A percentile compares a stretch with the other conserved stretches of the same genome.
Conservation (phyloP, 2,113 vertebrate genomes). For the Cyanoliseus patagonus region DNA sequence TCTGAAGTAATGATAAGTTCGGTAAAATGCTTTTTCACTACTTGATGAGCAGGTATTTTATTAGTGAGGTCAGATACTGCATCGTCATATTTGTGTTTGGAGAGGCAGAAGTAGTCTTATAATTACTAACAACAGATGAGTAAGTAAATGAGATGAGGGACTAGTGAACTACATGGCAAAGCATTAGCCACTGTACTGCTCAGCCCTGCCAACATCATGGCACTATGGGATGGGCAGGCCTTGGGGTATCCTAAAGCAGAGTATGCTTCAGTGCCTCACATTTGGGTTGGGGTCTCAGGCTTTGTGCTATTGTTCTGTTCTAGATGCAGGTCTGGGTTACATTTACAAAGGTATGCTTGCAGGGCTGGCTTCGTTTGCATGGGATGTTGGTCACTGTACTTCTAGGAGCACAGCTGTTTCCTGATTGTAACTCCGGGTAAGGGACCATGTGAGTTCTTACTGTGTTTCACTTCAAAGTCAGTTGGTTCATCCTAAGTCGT, state of each 20-base stretch:
- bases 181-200: neutral
- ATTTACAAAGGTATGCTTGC: neutral
- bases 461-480: neutral
- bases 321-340: neutral
- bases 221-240: neutral
- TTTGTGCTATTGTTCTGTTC: neutral
- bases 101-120: neutral
- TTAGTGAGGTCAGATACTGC: neutral
- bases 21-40: neutral
- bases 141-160: neutral
- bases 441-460: neutral
- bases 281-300: neutral
- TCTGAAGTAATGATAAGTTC: neutral
- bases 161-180: neutral
- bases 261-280: neutral
- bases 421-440: neutral
- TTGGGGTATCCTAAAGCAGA: neutral
- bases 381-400: neutral
- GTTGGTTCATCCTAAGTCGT: neutral
- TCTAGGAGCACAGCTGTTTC: neutral
- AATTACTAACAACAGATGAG: neutral
- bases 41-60: neutral
- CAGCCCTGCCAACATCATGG: neutral
- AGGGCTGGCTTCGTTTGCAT: neutral
- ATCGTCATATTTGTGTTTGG: neutral